Percentiles rank a stretch among this genome's conserved stretches.
Conservation (phyloP, 2,113 vertebrate species). For the Poeciliopsis retropinna region DNA sequence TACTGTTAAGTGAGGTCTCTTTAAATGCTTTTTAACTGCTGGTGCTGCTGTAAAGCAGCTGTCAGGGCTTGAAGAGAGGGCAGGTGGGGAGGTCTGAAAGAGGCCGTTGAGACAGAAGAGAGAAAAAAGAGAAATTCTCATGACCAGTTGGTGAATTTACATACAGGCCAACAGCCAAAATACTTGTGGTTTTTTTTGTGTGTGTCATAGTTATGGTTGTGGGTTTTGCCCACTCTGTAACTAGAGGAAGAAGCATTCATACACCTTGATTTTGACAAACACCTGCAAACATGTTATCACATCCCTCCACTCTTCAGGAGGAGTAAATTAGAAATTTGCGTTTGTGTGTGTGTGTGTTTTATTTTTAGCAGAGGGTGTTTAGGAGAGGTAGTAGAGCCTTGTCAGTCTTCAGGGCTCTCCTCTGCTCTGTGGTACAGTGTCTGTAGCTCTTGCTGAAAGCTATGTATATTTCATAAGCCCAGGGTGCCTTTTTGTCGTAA, state of each 20-base stretch:
- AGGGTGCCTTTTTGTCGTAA: slow-evolving; percentile 75
- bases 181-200: slow-evolving; percentile 27
- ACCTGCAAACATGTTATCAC: slow-evolving; percentile 13
- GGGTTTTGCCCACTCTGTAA: slow-evolving; percentile 23
- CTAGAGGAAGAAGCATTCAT: slow-evolving; percentile 32
- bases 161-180: slow-evolving; percentile 56
- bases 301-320: slow-evolving; percentile 48
- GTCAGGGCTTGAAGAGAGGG: slow-evolving; percentile 47
- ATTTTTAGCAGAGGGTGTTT: slow-evolving; percentile 74
- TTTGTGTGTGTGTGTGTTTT: slow-evolving; percentile 38
- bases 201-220: slow-evolving; percentile 22
- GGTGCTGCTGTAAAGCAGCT: slow-evolving; percentile 28
- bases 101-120: slow-evolving; percentile 42
- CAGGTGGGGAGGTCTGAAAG: slow-evolving; percentile 51
- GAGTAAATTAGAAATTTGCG: slow-evolving; percentile 66
- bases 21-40: slow-evolving; percentile 63
- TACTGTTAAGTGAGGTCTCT: slow-evolving; percentile 57
- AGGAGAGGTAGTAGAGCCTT: slow-evolving; percentile 53
- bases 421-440: slow-evolving; percentile 64
- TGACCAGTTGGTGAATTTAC: slow-evolving; percentile 55
- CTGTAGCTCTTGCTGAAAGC: slow-evolving; percentile 71
- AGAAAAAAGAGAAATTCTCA: slow-evolving; percentile 13
- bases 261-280: slow-evolving; percentile 29
- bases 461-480: slow-evolving; percentile 81
- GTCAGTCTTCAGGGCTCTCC: slow-evolving; percentile 69